Conservation (phyloP, 2,888 invertebrate species). For the Lottia scabra region DNA sequence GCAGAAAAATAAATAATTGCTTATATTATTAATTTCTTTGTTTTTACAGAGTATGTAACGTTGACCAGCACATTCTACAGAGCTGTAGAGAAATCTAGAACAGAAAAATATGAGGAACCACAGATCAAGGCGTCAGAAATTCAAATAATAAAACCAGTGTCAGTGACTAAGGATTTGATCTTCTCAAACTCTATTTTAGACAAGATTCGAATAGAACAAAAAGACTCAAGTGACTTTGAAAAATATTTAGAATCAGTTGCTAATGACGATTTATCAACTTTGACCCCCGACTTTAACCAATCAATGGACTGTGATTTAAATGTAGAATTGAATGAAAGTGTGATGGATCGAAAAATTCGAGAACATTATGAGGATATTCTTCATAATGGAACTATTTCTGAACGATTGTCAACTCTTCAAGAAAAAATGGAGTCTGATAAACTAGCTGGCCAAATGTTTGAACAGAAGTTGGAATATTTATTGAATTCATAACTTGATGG, state of each 20-base stretch:
- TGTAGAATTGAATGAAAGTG: background rate
- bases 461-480: constrained; percentile 37
- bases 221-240: constrained; percentile 13
- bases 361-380: constrained; percentile 17
- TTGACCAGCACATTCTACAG: constrained; percentile 10
- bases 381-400: constrained; percentile 28
- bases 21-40: background rate
- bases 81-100: background rate
- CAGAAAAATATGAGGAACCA: background rate
- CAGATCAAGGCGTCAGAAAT: background rate
- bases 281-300: background rate
- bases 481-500: constrained; percentile 3
- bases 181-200: background rate
- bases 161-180: background rate
- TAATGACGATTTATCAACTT: background rate
- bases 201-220: background rate
- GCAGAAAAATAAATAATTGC: no score
- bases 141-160: background rate
- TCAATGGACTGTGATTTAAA: background rate
- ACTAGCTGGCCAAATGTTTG: constrained; percentile 44
- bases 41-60: background rate
- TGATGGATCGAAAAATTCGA: background rate
- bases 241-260: constrained; percentile 19
- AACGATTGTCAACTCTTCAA: constrained; percentile 32
- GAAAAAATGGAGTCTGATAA: constrained; percentile 35